Percentiles rank a stretch among this genome's conserved stretches.
Conservation (phyloP, 2,888 invertebrate species). For the Elysia crispata region DNA sequence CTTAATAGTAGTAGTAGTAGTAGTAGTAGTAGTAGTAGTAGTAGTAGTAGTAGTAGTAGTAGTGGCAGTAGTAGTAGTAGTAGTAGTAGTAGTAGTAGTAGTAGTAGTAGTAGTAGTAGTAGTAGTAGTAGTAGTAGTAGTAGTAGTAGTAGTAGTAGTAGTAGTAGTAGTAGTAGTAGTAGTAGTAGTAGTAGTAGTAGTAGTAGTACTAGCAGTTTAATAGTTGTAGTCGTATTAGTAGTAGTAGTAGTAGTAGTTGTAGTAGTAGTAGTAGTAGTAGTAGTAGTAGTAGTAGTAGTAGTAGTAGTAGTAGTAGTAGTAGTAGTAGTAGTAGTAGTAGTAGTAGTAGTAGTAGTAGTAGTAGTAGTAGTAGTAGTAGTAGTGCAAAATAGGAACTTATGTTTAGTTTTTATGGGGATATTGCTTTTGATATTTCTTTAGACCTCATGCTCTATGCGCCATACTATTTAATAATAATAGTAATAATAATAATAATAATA, state of each 20-base stretch:
- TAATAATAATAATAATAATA: no score
- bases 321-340: slow-evolving; percentile 16
- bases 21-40: not conserved
- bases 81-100: slow-evolving; percentile 24
- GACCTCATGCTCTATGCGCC: no score
- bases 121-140: not conserved
- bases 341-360: not conserved
- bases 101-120: slow-evolving; percentile 6
- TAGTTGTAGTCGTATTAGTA: no score
- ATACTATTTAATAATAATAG: no score
- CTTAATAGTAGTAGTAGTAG: slow-evolving; percentile 13
- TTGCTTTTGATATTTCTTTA: not conserved
- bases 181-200: slow-evolving; percentile 16
- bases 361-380: slow-evolving; percentile 22
- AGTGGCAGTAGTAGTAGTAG: not conserved
- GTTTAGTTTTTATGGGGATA: not conserved
- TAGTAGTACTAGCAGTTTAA: slow-evolving; percentile 23
- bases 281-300: slow-evolving; percentile 24
- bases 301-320: slow-evolving; percentile 19
- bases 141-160: not conserved
- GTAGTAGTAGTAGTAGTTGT: slow-evolving; percentile 19
- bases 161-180: slow-evolving; percentile 3
- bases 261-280: slow-evolving; percentile 24
- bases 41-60: slow-evolving; percentile 1
- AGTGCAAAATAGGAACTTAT: not conserved